Conservation (phyloP, 2,113 vertebrate species). For the Austrofundulus limnaeus region DNA sequence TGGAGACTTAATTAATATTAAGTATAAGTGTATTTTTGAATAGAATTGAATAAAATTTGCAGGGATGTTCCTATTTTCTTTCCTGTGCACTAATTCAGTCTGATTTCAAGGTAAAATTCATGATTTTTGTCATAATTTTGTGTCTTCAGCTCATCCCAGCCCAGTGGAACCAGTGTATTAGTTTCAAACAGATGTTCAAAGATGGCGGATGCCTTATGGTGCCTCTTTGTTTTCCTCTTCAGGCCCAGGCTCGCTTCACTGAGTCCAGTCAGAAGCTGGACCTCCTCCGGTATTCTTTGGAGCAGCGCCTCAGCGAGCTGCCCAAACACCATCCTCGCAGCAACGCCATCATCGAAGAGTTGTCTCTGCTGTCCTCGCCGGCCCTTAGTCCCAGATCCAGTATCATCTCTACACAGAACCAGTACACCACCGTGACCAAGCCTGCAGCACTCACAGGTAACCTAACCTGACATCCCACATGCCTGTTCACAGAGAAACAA, state of each 20-base stretch:
- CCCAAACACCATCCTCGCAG: constrained; percentile 96
- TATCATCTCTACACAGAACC: constrained; percentile 92
- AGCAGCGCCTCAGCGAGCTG: constrained; percentile 93
- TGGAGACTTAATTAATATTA: too few species aligned
- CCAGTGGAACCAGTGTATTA: too few species aligned
- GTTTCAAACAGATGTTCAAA: too few species aligned
- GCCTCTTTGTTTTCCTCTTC: not conserved
- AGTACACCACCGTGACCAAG: constrained; percentile 96
- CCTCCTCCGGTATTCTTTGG: constrained; percentile 94
- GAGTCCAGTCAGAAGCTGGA: constrained; percentile 98
- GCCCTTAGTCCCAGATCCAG: constrained; percentile 92
- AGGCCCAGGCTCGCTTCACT: constrained; percentile 95
- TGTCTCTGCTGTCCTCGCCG: constrained; percentile 89
- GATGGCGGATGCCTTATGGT: too few species aligned
- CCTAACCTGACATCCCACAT: not conserved
- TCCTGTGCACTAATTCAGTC: too few species aligned
- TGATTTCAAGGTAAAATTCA: too few species aligned
- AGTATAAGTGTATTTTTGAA: too few species aligned
- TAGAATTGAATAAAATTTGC: too few species aligned
- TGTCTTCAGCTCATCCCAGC: too few species aligned
- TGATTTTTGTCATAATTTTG: too few species aligned
- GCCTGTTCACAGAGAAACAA: too few species aligned
- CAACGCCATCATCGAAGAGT: constrained; percentile 92
- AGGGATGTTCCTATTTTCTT: too few species aligned
- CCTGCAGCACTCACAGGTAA: constrained; percentile 96